Evolutionary conservation across 2,797 vertebrate species (phyloP), one percentile per base, ranked within the genome.

Genomic region (Sylvia borin): DNA sequence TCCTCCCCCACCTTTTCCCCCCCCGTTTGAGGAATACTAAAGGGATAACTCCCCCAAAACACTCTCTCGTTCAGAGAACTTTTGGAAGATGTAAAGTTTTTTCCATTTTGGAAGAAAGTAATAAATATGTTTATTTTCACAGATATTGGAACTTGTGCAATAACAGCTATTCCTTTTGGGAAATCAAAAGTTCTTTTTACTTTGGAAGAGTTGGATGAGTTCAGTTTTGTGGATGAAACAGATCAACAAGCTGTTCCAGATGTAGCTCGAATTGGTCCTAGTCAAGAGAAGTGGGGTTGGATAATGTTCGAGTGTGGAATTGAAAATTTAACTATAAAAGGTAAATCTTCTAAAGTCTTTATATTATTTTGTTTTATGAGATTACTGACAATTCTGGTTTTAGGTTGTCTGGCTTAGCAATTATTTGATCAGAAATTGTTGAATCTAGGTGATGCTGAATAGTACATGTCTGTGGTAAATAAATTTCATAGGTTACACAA

Each of bases 241-340:
- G 99, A 99, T 60, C 97, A 98, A 50, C 98, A 98, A 24, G 96
- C 97, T 83, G 85, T 97, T 76, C 96, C 98, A 76, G 99, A 99
- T 90, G 96, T 98, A 22, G 96, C 98, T 77, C 98, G 98, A 22
- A 98, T 99, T 34, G 96, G 98, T 7, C 95, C 98, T 8, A 99
- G 97, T 94, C 98, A 98, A 58, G 99, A 99, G 97, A 99, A 99
- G 95, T 99, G 99, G 99, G 99, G 99, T 18, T 99, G 99, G 99
- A 99, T 99, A 91, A 99, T 99, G 99, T 99, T 99, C 57, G 99
- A 99, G 97, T 99, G 99, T 94, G 99, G 99, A 94, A 99, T 99
- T 77, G 99, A 99, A 97, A 99, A 99, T 97, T 98, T 99, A 93
- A 99, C 99, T 9, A 98, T 99, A 71, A 99, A 99, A 99, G 99